phyloP scores from a whole-genome alignment of 2,113 vertebrate species.

The Ochotona curzoniae region DNA sequence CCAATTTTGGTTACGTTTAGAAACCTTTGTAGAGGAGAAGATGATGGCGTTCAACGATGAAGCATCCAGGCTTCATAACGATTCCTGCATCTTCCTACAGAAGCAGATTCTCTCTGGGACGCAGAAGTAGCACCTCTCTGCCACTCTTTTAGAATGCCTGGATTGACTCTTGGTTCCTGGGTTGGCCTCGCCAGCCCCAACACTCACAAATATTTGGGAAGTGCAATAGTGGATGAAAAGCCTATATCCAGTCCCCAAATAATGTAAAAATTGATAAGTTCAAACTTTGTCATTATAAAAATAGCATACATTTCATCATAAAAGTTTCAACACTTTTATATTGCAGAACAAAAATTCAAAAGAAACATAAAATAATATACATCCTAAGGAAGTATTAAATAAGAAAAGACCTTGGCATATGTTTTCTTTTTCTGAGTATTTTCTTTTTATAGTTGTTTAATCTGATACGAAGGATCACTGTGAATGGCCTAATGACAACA shows the following conservation, averaged over 20 bases:
- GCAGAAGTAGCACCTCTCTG: no score
- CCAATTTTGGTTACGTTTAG: neutral
- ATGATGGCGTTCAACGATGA: no score
- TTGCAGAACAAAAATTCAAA: neutral
- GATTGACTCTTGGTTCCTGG: no score
- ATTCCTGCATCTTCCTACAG: no score
- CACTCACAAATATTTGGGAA: no score
- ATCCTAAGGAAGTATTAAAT: neutral
- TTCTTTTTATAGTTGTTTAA: neutral
- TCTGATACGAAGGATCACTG: neutral
- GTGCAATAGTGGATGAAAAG: no score
- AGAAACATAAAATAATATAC: neutral
- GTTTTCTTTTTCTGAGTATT: neutral
- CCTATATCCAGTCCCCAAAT: no score
- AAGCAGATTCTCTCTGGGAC: no score
- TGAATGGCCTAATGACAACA: neutral
- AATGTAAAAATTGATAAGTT: no score
- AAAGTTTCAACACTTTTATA: neutral
- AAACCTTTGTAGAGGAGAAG: neutral
- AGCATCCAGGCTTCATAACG: no score
- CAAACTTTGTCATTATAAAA: neutral
- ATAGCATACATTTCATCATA: neutral
- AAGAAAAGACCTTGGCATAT: neutral
- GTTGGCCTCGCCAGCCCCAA: no score
- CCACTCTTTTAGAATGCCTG: no score